These are phyloP conservation scores for Eupithecia dodoneata DNA, from an alignment of 2,888 invertebrate species.

Conservation along the genomic window DNA sequence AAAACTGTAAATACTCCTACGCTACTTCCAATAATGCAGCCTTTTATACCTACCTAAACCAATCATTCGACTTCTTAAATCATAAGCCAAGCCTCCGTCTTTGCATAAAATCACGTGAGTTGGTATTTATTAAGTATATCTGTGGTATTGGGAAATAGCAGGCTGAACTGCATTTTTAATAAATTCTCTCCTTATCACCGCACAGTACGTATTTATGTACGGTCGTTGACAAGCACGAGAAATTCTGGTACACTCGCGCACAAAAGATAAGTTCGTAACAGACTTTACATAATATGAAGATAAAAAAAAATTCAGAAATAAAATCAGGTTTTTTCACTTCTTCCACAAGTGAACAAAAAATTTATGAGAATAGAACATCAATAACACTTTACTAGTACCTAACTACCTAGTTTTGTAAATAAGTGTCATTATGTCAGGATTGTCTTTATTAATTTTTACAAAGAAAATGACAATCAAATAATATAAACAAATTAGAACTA, in stretches of 20 bases:
- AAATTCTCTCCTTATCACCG: slow-evolving; percentile 22
- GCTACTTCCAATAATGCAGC: neutral
- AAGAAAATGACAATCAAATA: no score
- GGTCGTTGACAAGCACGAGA: slow-evolving; percentile 26
- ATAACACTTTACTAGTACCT: no score
- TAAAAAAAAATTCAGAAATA: neutral
- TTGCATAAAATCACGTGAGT: neutral
- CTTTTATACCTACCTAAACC: neutral
- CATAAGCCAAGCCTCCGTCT: neutral
- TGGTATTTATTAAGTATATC: neutral
- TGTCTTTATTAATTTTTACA: no score
- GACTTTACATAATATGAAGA: neutral
- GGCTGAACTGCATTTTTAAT: slow-evolving; percentile 36
- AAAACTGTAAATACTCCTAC: neutral
- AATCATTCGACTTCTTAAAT: neutral
- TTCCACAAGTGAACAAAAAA: no score
- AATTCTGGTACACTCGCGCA: slow-evolving; percentile 16
- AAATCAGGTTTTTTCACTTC: neutral
- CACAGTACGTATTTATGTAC: slow-evolving; percentile 9
- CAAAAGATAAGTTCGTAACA: neutral
- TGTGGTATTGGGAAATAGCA: slow-evolving; percentile 3
- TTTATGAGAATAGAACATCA: no score
- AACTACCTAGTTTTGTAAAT: no score
- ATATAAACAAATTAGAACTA: no score
- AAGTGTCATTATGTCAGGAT: no score